Evolutionary conservation across 2,888 invertebrate genomes (phyloP).

Genomic region (Camponotus fellah): DNA sequence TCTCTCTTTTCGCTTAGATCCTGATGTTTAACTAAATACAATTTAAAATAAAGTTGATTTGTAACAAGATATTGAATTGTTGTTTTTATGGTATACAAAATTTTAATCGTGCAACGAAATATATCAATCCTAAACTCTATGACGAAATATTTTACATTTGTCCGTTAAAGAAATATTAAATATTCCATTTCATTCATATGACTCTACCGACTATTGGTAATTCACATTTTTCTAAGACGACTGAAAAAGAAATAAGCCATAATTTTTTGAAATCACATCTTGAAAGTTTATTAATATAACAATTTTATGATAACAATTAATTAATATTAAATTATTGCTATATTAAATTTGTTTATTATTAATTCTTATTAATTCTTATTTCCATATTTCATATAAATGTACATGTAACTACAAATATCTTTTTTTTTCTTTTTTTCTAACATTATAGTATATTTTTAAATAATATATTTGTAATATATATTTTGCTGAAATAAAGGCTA

Average conservation of each 20-base stretch:
- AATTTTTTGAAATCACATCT: slow-evolving; percentile 15
- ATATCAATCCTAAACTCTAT: not conserved
- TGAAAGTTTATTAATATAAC: slow-evolving; percentile 2
- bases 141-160: not conserved
- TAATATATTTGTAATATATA: not conserved
- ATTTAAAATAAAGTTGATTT: not conserved
- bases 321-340: not conserved
- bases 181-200: slow-evolving; percentile 38
- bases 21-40: not conserved
- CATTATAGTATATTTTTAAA: not conserved
- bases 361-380: not conserved
- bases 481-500: not conserved
- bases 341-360: not conserved
- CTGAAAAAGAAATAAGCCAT: slow-evolving; percentile 34
- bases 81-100: not conserved
- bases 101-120: not conserved
- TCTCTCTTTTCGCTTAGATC: not conserved
- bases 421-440: not conserved
- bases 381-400: not conserved
- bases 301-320: not conserved
- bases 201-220: slow-evolving; percentile 71
- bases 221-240: slow-evolving; percentile 44
- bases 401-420: not conserved
- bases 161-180: not conserved
- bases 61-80: not conserved